phyloP scores from a whole-genome alignment of 2,113 vertebrate species.

The Chloroceryle aenea region DNA sequence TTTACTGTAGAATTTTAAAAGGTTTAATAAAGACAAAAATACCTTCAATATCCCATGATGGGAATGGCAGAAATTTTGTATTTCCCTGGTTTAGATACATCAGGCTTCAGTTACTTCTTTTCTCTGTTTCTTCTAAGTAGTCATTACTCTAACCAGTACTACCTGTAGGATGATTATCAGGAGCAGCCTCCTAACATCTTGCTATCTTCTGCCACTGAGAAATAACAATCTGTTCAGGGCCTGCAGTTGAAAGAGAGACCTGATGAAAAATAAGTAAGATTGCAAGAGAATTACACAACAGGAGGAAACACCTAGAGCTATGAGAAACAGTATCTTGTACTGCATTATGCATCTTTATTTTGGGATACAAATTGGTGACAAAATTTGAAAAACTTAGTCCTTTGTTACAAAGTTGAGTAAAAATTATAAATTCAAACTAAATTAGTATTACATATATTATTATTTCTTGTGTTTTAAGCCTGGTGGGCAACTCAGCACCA shows the following conservation, averaged over 20 bases:
- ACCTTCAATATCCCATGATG: background rate
- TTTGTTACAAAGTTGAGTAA: background rate
- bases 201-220: background rate
- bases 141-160: background rate
- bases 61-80: background rate
- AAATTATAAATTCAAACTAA: background rate
- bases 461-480: rapidly evolving
- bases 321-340: background rate
- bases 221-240: background rate
- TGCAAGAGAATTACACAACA: background rate
- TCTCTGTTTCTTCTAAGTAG: background rate
- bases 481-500: background rate
- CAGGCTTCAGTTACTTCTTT: background rate
- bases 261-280: background rate
- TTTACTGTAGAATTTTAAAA: background rate
- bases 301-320: background rate
- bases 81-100: background rate
- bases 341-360: background rate
- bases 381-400: background rate
- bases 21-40: background rate
- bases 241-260: background rate
- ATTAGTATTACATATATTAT: background rate
- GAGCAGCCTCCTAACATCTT: background rate
- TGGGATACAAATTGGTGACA: background rate
- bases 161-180: background rate